These are phyloP conservation scores for Serripes groenlandicus DNA, from an alignment of 2,888 invertebrate genomes.

Conservation along the genomic window DNA sequence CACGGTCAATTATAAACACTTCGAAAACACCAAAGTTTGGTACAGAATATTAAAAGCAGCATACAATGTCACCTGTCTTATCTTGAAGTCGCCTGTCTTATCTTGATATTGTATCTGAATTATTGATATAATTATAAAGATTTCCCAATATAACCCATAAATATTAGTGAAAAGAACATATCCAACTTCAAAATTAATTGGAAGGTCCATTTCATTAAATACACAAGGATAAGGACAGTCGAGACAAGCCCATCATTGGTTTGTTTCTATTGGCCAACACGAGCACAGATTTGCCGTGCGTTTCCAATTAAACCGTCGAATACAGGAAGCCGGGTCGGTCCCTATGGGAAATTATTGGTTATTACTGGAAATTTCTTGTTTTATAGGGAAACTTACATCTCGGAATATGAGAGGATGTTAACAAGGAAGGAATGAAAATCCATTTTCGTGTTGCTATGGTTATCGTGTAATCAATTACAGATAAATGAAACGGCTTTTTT, in stretches of 20 bases:
- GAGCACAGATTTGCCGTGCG: conserved; percentile 17
- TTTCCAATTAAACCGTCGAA: conserved; percentile 33
- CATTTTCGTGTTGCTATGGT: conserved; percentile 11
- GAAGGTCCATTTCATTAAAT: not conserved
- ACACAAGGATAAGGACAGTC: no score
- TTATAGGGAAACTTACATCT: conserved; percentile 29
- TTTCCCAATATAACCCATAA: no score
- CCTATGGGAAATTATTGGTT: conserved; percentile 32
- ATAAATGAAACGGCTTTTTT: not conserved
- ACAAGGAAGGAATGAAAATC: not conserved
- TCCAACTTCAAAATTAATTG: no score
- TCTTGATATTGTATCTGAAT: no score
- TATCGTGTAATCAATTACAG: not conserved
- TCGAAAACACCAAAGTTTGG: no score
- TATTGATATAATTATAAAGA: no score
- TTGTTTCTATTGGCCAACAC: conserved; percentile 10
- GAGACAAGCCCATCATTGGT: conserved; percentile 6
- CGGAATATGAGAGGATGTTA: conserved; percentile 15
- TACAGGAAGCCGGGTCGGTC: conserved; percentile 11
- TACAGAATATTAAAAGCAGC: no score
- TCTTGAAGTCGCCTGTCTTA: no score
- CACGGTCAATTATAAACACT: no score
- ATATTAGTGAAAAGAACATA: no score
- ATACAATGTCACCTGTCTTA: no score
- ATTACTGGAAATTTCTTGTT: conserved; percentile 26